Conservation (phyloP, 1,140 invertebrate species). For the Drosophila carrolli region DNA sequence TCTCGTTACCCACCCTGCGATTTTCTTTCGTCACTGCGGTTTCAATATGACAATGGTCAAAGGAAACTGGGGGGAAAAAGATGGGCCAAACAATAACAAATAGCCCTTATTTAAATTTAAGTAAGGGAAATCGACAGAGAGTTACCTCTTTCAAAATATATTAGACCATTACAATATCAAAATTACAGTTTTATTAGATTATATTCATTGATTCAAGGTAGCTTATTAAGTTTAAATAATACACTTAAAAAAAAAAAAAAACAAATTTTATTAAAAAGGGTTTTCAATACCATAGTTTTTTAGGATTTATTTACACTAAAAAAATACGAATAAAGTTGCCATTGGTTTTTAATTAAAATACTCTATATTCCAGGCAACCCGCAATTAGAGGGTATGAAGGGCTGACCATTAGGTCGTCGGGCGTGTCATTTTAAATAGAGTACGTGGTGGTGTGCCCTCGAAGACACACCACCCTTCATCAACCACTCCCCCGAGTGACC, state of each 20-base stretch:
- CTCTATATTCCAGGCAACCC: not conserved
- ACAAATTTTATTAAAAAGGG: too few relatives aligned
- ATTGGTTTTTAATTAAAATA: too few relatives aligned
- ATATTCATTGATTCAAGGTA: too few relatives aligned
- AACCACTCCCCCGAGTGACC: constrained; percentile 36
- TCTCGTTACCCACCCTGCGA: constrained; percentile 3
- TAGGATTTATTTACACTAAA: too few relatives aligned
- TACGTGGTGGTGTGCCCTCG: constrained; percentile 44
- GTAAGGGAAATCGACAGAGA: not conserved
- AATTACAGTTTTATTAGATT: too few relatives aligned
- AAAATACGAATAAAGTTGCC: too few relatives aligned
- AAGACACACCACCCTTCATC: not conserved
- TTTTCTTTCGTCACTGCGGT: constrained; percentile 67
- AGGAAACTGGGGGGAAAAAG: not conserved
- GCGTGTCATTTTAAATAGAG: constrained; percentile 75
- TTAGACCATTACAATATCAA: too few relatives aligned
- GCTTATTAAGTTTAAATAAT: too few relatives aligned
- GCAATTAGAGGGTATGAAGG: constrained; percentile 13
- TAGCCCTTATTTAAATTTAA: constrained; percentile 5
- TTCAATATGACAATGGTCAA: constrained; percentile 67
- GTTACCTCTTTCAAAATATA: not conserved
- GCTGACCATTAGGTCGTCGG: constrained; percentile 64
- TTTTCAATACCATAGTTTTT: too few relatives aligned
- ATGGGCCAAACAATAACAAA: constrained; percentile 25
- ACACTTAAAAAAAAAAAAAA: too few relatives aligned